Percentiles rank a stretch among this genome's conserved stretches.
phyloP scores from a whole-genome alignment of 2,797 vertebrate genomes.

The Hyperoplus immaculatus region DNA sequence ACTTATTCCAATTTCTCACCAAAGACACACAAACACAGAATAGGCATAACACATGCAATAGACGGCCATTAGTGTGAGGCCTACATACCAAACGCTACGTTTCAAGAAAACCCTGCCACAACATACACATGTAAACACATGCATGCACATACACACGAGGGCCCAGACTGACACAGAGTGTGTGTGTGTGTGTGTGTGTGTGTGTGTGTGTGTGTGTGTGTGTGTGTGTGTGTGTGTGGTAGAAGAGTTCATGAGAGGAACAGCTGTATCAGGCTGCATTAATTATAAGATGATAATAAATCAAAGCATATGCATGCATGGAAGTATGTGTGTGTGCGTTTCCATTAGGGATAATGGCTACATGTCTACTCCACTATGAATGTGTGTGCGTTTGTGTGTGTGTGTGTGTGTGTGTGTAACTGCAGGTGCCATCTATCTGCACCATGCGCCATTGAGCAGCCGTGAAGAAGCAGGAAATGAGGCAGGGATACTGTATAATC shows the following conservation, averaged over 20 bases:
- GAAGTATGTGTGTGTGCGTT: conserved; percentile 4
- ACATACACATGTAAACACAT: neutral
- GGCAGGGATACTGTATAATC: conserved; percentile 69
- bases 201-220: neutral
- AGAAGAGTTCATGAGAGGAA: conserved; percentile 67
- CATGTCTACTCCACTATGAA: conserved; percentile 24
- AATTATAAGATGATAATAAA: conserved; percentile 88
- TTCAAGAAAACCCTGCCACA: conserved; percentile 44
- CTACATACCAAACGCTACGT: conserved; percentile 71
- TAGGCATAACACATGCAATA: conserved; percentile 76
- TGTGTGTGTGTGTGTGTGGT: neutral
- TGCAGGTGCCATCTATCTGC: conserved; percentile 68
- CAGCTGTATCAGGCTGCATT: conserved; percentile 73
- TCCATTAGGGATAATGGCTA: conserved; percentile 23
- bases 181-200: neutral
- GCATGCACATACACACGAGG: neutral
- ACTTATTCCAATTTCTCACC: conserved; percentile 45
- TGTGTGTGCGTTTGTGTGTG: neutral
- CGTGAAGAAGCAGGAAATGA: conserved; percentile 79
- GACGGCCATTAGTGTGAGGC: conserved; percentile 72
- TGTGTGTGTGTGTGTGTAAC: conserved; percentile 15
- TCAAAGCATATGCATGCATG: conserved; percentile 54
- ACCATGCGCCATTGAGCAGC: conserved; percentile 73
- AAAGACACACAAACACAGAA: conserved; percentile 52
- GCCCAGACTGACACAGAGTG: neutral